Evolutionary conservation across 2,888 invertebrate species (phyloP), one percentile per base, ranked within the genome.

Genomic region (Augochlorella aurata): DNA sequence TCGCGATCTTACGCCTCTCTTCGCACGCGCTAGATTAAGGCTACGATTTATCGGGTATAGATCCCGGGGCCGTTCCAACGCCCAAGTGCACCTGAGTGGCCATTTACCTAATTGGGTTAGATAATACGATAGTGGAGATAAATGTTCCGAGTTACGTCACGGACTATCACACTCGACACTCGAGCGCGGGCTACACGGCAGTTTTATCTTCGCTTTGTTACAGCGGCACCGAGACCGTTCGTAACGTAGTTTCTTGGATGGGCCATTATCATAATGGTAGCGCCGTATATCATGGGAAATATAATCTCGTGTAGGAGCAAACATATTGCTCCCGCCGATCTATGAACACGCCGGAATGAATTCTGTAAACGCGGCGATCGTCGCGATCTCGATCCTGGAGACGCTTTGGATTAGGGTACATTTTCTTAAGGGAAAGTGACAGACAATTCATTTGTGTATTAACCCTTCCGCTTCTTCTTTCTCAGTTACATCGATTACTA

Each of bases 91-190:
- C 74, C 61, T 52, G 73, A 74, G 70, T 70, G 73, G 70, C 70
- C 71, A 74, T 81, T 81, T 77, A 77, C 67, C 71, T 83, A 82
- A 83, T 83, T 83, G 72, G 83, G 74, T 81, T 83, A 82, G 77
- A 77, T 77, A 77, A 77, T 63, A 50, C 74, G 82, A 81, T 74
- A 81, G 65, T 68, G 54, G 67, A 71, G 82, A 82, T 77, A 82
- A 76, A 77, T 74, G 82, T 58, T 63, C 58, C 71, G 74, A 63
- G 77, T 70, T 74, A 72, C 70, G 82, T 82, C 82, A 71, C 70
- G 67, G 54, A 74, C 68, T 74, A 72, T 81, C 72, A 67, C 72
- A 52, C 77, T 68, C 74, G 74, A 81, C 77, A 74, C 29, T 66
- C 24, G 52, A 21, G n/a, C 44, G 49, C n/a, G 58, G 69, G 38